These are phyloP conservation scores for Ctenicera cuprea DNA, from an alignment of 2,888 invertebrate genomes.

Conservation along the genomic window DNA sequence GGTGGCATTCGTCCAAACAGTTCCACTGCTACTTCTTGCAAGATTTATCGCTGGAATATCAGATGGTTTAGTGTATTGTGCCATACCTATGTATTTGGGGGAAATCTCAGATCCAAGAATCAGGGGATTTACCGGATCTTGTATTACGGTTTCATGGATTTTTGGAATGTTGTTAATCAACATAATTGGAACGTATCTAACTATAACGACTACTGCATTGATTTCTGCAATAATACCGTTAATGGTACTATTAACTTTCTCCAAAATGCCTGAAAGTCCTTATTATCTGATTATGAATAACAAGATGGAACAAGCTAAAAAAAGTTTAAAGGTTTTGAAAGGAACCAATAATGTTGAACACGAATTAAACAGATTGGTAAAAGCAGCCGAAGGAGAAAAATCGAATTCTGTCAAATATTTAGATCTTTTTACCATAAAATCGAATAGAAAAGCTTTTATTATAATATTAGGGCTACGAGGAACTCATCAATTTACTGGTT, in stretches of 20 bases:
- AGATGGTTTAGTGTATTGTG: conserved; percentile 63
- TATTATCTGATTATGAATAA: conserved; percentile 71
- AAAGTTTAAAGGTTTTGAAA: conserved; percentile 73
- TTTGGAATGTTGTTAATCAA: conserved; percentile 75
- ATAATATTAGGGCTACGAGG: conserved; percentile 77
- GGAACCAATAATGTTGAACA: conserved; percentile 73
- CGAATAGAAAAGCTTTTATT: conserved; percentile 78
- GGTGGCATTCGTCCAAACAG: conserved; percentile 76
- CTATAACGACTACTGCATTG: conserved; percentile 73
- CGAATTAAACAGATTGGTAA: conserved; percentile 65
- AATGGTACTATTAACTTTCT: conserved; percentile 71
- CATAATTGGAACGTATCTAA: conserved; percentile 71
- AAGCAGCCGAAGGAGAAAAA: conserved; percentile 69
- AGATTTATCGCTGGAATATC: conserved; percentile 77
- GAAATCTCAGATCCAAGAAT: conserved; percentile 77
- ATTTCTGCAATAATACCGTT: conserved; percentile 72
- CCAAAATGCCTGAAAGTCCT: conserved; percentile 78
- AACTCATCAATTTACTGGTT: conserved; percentile 77
- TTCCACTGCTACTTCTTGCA: conserved; percentile 75
- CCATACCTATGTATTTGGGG: conserved; percentile 75
- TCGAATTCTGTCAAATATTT: conserved; percentile 75
- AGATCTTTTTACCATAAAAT: conserved; percentile 75
- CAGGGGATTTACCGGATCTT: conserved; percentile 77
- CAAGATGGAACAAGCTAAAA: conserved; percentile 71
- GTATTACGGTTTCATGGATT: conserved; percentile 76